These are phyloP conservation scores for Graptemys geographica DNA, from an alignment of 2,797 vertebrate species.

Conservation along the genomic window DNA sequence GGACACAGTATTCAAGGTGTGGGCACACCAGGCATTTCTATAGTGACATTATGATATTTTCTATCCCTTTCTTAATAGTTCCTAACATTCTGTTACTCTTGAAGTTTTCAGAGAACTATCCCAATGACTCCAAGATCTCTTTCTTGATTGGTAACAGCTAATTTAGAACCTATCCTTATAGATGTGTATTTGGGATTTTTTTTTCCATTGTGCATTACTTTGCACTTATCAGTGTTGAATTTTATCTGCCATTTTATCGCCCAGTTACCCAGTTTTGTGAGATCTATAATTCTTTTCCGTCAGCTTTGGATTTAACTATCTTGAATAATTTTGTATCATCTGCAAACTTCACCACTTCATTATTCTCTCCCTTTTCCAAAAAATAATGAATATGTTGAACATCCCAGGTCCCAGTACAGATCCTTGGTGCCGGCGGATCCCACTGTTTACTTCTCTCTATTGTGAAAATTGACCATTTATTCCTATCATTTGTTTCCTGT, in stretches of 20 bases:
- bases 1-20: background rate
- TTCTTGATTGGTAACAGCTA: background rate
- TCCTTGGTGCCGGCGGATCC: background rate
- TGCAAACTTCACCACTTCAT: background rate
- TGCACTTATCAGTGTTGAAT: background rate
- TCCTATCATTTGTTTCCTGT: background rate
- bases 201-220: background rate
- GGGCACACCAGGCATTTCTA: background rate
- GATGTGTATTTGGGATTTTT: background rate
- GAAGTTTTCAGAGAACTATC: background rate
- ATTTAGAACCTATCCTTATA: background rate
- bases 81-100: background rate
- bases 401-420: background rate
- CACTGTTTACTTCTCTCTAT: background rate
- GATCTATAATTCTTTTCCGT: background rate
- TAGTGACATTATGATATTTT: background rate
- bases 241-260: background rate
- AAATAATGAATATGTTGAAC: background rate
- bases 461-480: background rate
- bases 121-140: background rate
- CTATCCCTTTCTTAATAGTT: background rate
- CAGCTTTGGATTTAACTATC: background rate
- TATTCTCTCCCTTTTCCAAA: background rate
- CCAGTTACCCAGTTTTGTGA: background rate
- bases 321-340: background rate